Evolutionary conservation across 2,888 invertebrate species (phyloP), one percentile per base, ranked within the genome.

Genomic region (Atherix ibis): DNA sequence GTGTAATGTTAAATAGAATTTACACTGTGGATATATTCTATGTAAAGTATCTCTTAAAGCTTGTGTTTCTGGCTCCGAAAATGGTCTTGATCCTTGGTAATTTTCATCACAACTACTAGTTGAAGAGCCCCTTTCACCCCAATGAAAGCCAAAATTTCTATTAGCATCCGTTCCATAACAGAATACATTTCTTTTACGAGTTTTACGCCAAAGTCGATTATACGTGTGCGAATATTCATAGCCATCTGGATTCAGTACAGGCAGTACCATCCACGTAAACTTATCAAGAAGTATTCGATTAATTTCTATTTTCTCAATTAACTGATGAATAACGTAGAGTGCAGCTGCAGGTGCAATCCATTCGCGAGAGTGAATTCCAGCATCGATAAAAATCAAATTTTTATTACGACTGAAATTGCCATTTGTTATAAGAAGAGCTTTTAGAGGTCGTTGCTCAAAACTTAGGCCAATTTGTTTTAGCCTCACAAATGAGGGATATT

Each of bases 121-220:
- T 10, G 36, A 38, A 2, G 38, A 18, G 12, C 38, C 64, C 2
- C 58, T 55, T 41, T 70, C 63, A 53, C 68, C 70, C 76, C 77
- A 79, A 40, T 63, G 54, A 46, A 67, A 68, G 34, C 68, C 74
- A 47, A 68, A 81, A 60, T 81, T 80, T 9, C 79, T 61, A 52
- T 79, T 80, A 1, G 68, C 68, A 44, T 80, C 80, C 0, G 70
- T 71, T 17, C 80, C 80, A 2, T 55, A 54, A 44, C 78, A 79
- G 0, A 4, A 9, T 1, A 47, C 44, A 13, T 18, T 18, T 6
- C 52, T 53, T 1, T 68, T 66, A 3, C 73, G 64, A 1, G 71
- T 75, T 49, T 75, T 74, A 24, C 74, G 64, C 74, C 75, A 76
- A 35, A 72, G 50, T 12, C 36, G 33, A 2, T 44, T 59, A 18